phyloP scores from a whole-genome alignment of 2,113 vertebrate species.

The Trochalopteron elliotii region DNA sequence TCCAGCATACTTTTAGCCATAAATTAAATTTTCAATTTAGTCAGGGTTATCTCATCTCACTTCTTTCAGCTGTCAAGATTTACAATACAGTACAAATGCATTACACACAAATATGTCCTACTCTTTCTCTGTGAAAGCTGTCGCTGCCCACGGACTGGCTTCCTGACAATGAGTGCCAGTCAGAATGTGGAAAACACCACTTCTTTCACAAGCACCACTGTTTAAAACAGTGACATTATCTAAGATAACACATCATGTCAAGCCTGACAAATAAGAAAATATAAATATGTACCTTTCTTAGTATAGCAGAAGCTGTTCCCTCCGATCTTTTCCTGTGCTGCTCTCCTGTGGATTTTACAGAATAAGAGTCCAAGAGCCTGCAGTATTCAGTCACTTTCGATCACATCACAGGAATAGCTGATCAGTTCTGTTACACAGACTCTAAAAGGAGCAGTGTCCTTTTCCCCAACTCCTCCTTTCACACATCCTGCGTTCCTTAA shows the following conservation, averaged over 20 bases:
- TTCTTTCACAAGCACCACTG: neutral
- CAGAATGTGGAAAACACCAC: neutral
- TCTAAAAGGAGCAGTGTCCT: constrained; percentile 47
- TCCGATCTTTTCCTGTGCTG: constrained; percentile 24
- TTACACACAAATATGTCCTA: constrained; percentile 33
- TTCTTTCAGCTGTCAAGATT: neutral
- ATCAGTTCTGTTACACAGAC: constrained; percentile 19
- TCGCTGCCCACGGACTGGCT: constrained; percentile 32
- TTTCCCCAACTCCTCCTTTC: constrained; percentile 41
- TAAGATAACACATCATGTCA: neutral
- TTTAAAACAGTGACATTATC: constrained; percentile 1
- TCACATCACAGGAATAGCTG: constrained; percentile 60
- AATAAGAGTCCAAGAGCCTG: constrained; percentile 42
- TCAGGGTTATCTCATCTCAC: neutral
- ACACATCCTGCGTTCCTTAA: constrained; percentile 31
- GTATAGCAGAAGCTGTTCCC: constrained; percentile 8
- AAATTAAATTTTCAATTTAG: neutral
- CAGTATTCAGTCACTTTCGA: constrained; percentile 52
- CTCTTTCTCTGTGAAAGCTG: constrained; percentile 23
- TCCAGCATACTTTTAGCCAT: neutral
- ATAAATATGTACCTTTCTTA: constrained; percentile 60
- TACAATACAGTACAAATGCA: constrained; percentile 9
- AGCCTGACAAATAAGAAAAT: neutral
- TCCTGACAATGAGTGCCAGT: neutral
- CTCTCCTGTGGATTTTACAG: constrained; percentile 47